Base-by-base conservation (phyloP, 2,113 vertebrate species). In the human region DNA sequence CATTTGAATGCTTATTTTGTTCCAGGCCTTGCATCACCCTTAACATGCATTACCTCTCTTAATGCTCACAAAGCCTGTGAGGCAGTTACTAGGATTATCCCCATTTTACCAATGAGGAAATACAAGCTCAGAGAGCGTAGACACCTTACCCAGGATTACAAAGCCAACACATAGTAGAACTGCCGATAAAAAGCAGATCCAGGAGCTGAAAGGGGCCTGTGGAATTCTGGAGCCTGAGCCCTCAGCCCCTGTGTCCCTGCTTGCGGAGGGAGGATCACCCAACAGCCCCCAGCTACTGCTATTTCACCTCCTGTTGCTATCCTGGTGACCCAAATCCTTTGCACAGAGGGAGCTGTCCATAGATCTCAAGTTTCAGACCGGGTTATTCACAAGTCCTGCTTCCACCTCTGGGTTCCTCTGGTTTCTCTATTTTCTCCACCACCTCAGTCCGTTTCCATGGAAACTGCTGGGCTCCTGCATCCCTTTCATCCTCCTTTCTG, bases 361-460 rank as follows among this genome's bases (percentile, higher is more conserved):
- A 94, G 88, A 72, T 32, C 55, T n/a, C 94, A 66, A 84, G 94
- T 88, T 82, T 96, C 78, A 96, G 80, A 87, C 32, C 0, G 1
- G 72, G 78, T 93, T 92, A 92, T 68, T 95, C 88, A 94, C 89
- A 94, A 95, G 89, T 96, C 84, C 66, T 91, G 70, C 84, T 95
- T 81, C 81, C 32, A 85, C 76, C 75, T 93, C 93, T 89, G 89
- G 70, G 59, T 85, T 97, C 87, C 86, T 97, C 92, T 80, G 68
- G 64, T 86, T 61, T 92, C 23, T 43, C 95, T 86, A 22, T 86
- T 88, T 88, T 93, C 90, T 85, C 72, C 8, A 59, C 72, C 55
- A 93, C 90, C 68, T 93, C 38, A 11, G 94, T 92, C 89, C 0
- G 96, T 98, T 98, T 96, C 97, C 97, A 98, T 98, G 97, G 98